A percentile compares a stretch with the other conserved stretches of the same genome.
Conservation (phyloP, 2,797 vertebrate genomes). For the Petrocephalus sullivani region DNA sequence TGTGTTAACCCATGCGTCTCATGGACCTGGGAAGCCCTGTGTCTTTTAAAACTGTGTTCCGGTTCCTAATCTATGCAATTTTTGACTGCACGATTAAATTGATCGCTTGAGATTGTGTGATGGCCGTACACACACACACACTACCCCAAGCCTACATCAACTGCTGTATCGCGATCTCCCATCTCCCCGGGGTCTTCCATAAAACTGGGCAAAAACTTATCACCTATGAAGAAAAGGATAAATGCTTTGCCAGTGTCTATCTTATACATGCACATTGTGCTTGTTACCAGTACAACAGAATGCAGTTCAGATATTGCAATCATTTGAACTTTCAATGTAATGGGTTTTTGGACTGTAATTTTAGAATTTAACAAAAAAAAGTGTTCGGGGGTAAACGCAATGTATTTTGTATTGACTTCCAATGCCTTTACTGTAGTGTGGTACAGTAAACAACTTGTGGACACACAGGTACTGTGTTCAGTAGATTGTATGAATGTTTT, state of each 20-base stretch:
- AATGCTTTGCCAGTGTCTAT: not conserved
- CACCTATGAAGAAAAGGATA: not conserved
- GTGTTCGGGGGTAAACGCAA: not conserved
- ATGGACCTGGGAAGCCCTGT: not conserved
- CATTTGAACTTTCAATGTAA: not conserved
- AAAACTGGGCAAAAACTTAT: not conserved
- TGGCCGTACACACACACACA: not conserved
- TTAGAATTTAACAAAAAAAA: conserved; percentile 4
- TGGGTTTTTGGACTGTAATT: not conserved
- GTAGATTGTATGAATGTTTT: conserved; percentile 41
- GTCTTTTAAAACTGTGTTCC: not conserved
- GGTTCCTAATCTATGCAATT: conserved; percentile 18
- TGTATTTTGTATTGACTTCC: conserved; percentile 30
- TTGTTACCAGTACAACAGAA: conserved; percentile 2
- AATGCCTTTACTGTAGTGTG: conserved; percentile 42
- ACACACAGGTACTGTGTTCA: conserved; percentile 26
- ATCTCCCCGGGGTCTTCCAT: conserved; percentile 7
- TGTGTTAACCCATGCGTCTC: not conserved
- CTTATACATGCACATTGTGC: not conserved
- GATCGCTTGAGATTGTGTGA: not conserved
- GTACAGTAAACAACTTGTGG: conserved; percentile 40
- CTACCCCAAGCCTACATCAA: not conserved
- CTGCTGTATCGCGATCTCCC: not conserved
- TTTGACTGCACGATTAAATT: not conserved
- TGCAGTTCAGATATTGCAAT: not conserved